Conservation (phyloP, 2,113 vertebrate species). For the Microcebus griseorufus region DNA sequence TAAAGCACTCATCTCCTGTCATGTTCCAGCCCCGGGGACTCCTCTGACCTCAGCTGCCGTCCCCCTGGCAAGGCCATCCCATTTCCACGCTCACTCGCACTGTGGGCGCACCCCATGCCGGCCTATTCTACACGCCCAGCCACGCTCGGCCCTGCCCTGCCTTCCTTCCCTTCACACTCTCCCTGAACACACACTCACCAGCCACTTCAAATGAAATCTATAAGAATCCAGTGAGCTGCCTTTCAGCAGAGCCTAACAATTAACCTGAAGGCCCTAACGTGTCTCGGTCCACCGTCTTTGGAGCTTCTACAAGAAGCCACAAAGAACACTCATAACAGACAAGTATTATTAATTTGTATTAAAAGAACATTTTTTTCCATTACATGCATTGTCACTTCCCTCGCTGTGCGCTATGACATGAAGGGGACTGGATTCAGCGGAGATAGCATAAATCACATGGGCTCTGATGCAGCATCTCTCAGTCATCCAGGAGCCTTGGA, state of each 20-base stretch:
- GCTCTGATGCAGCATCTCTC: neutral
- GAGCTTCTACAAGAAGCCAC: neutral
- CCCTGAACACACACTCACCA: neutral
- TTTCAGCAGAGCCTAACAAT: neutral
- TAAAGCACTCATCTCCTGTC: neutral
- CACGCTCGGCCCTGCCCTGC: neutral
- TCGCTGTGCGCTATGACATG: neutral
- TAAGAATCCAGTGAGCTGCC: neutral
- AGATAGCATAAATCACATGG: neutral
- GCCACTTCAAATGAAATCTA: neutral
- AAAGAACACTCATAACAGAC: neutral
- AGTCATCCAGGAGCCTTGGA: neutral
- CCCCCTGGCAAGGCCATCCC: neutral
- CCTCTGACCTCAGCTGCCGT: neutral
- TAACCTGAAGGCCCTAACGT: neutral
- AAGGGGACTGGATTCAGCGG: neutral
- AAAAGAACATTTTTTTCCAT: neutral
- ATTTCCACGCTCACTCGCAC: neutral
- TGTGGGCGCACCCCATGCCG: too few species aligned
- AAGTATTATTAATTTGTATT: neutral
- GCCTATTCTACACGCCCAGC: rapidly evolving
- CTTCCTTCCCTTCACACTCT: neutral
- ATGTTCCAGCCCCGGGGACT: neutral
- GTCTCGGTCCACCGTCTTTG: neutral
- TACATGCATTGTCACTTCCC: neutral